Conservation (phyloP, 2,888 invertebrate genomes). For the Caenorhabditis afra region DNA sequence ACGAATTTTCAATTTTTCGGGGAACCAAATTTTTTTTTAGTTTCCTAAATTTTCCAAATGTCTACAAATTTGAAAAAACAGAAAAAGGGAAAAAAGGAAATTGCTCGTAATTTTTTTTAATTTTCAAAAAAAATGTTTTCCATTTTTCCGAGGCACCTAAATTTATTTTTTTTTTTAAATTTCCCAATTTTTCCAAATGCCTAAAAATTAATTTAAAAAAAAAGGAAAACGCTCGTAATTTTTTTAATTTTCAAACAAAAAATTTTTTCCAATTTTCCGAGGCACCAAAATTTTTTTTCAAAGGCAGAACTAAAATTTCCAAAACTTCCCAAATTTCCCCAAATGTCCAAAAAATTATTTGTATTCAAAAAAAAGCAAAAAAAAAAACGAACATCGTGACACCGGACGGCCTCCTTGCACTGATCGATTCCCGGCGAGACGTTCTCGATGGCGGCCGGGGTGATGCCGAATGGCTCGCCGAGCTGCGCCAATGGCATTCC, state of each 20-base stretch:
- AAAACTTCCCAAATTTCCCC: neutral
- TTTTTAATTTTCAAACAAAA: too few relatives aligned
- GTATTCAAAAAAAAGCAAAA: neutral
- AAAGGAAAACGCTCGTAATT: too few relatives aligned
- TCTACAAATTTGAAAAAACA: too few relatives aligned
- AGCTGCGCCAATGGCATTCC: slow-evolving; percentile 69
- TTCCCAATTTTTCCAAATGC: too few relatives aligned
- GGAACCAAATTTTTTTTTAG: too few relatives aligned
- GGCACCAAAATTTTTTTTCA: slow-evolving; percentile 10
- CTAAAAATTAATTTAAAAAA: neutral
- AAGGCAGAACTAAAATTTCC: too few relatives aligned
- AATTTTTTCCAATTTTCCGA: too few relatives aligned
- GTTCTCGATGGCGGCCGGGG: slow-evolving; percentile 59
- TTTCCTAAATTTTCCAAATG: slow-evolving; percentile 1
- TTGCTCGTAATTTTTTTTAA: neutral
- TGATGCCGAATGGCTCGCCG: slow-evolving; percentile 66
- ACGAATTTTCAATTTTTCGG: too few relatives aligned
- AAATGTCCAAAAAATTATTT: slow-evolving; percentile 15
- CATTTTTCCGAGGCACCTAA: too few relatives aligned
- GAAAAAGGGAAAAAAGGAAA: too few relatives aligned
- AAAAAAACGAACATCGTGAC: slow-evolving; percentile 42
- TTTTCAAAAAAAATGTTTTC: neutral
- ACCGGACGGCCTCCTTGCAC: slow-evolving; percentile 28
- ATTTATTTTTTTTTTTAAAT: slow-evolving; percentile 4
- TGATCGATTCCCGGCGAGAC: slow-evolving; percentile 57